A percentile compares a stretch with the other conserved stretches of the same genome.
phyloP scores from a whole-genome alignment of 2,797 vertebrate genomes.

The Balearica regulorum region DNA sequence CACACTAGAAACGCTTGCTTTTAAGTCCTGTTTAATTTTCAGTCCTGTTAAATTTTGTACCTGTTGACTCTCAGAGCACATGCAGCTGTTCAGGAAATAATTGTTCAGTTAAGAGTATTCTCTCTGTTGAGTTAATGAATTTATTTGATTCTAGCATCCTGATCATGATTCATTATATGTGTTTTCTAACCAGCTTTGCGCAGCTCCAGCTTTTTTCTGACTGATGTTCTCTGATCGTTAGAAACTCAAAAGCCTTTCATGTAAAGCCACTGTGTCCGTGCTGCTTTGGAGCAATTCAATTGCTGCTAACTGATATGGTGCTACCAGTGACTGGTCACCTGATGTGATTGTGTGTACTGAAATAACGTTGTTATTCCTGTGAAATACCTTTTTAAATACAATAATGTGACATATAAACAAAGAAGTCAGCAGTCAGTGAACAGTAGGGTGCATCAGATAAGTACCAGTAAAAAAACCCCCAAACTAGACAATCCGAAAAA shows the following conservation, averaged over 20 bases:
- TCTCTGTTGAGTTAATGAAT: neutral
- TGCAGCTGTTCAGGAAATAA: neutral
- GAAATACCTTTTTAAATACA: neutral
- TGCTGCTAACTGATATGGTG: neutral
- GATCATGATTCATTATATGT: neutral
- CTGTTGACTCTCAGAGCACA: neutral
- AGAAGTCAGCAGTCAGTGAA: neutral
- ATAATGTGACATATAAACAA: neutral
- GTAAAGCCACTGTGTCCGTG: neutral
- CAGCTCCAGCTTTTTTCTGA: neutral
- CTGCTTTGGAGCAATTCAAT: neutral
- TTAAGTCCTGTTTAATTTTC: neutral
- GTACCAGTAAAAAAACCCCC: neutral
- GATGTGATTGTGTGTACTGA: neutral
- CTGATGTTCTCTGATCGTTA: neutral
- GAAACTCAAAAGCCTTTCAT: neutral
- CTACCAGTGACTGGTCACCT: neutral
- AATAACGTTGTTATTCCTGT: neutral
- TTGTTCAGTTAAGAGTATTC: neutral
- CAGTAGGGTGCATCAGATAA: neutral
- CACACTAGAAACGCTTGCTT: neutral
- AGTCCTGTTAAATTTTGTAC: neutral
- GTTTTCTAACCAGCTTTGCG: neutral
- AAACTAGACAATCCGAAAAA: neutral
- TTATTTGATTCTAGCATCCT: neutral